phyloP scores from a whole-genome alignment of 2,888 invertebrate genomes.

The Phorcus lineatus region DNA sequence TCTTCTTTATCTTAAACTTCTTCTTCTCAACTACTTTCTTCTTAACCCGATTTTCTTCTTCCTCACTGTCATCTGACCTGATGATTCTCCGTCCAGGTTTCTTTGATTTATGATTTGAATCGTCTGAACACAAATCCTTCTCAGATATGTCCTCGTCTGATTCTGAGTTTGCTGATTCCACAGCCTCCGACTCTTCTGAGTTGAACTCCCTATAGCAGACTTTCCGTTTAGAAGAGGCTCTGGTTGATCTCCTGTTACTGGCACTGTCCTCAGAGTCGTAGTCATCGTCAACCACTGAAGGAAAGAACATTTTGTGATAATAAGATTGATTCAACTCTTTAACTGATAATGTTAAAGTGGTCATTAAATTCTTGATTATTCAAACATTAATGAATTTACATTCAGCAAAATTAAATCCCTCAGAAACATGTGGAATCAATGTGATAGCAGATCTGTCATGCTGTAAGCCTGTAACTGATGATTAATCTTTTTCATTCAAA shows the following conservation, averaged over 20 bases:
- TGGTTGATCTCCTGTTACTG: constrained; percentile 44
- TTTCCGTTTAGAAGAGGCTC: constrained; percentile 46
- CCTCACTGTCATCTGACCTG: constrained; percentile 24
- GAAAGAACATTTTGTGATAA: background rate
- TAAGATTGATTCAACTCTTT: background rate
- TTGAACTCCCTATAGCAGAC: constrained; percentile 57
- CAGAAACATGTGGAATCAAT: too few relatives aligned
- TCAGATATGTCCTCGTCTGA: constrained; percentile 45
- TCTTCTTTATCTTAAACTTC: constrained; percentile 38
- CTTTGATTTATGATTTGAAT: constrained; percentile 34
- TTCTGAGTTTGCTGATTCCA: constrained; percentile 46
- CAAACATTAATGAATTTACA: background rate
- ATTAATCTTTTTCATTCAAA: too few relatives aligned
- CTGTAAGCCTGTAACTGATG: too few relatives aligned
- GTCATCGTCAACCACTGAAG: constrained; percentile 60
- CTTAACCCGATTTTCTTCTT: constrained; percentile 31
- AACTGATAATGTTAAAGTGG: background rate
- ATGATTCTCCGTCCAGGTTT: constrained; percentile 16
- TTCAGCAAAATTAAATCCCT: background rate
- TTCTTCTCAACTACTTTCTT: constrained; percentile 20
- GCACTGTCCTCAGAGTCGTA: constrained; percentile 60
- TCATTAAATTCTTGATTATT: too few relatives aligned
- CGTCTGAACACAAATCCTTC: constrained; percentile 32
- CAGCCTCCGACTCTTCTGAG: constrained; percentile 53
- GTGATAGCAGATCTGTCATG: too few relatives aligned